Conservation (phyloP, 2,888 invertebrate species). For the Acronicta alni region DNA sequence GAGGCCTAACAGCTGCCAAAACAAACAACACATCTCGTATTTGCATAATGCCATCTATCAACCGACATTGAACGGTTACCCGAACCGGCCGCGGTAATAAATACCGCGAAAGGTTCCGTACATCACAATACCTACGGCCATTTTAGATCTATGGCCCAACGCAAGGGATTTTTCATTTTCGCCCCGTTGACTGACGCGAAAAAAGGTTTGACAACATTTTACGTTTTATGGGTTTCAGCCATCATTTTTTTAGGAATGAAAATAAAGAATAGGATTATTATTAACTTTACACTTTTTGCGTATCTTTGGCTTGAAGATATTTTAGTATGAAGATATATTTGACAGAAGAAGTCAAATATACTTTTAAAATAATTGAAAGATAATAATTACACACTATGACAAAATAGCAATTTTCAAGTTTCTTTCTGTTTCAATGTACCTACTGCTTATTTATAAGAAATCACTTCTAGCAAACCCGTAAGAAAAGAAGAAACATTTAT, state of each 20-base stretch:
- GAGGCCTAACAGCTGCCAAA: conserved; percentile 42
- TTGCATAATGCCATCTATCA: conserved; percentile 77
- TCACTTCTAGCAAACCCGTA: too few relatives aligned
- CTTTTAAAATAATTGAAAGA: too few relatives aligned
- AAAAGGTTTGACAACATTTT: conserved; percentile 58
- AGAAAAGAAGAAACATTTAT: too few relatives aligned
- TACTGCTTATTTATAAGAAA: too few relatives aligned
- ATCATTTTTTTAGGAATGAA: neutral
- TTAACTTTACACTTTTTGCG: too few relatives aligned
- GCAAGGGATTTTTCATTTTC: conserved; percentile 70
- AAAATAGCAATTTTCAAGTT: too few relatives aligned
- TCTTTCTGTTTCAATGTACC: too few relatives aligned
- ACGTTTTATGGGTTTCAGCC: conserved; percentile 8
- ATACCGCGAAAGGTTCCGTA: conserved; percentile 64
- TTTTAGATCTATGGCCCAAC: conserved; percentile 70
- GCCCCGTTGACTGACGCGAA: conserved; percentile 54
- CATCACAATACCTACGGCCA: conserved; percentile 61
- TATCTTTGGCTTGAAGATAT: too few relatives aligned
- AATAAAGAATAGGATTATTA: neutral
- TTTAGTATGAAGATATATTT: too few relatives aligned
- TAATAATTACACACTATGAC: too few relatives aligned
- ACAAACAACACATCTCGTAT: conserved; percentile 57
- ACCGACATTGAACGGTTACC: conserved; percentile 67
- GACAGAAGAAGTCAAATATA: too few relatives aligned
- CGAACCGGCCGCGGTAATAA: conserved; percentile 72